Percentiles rank a stretch among this genome's conserved stretches.
Evolutionary conservation across 2,113 vertebrate species (phyloP).

Genomic region (Macaca nemestrina): DNA sequence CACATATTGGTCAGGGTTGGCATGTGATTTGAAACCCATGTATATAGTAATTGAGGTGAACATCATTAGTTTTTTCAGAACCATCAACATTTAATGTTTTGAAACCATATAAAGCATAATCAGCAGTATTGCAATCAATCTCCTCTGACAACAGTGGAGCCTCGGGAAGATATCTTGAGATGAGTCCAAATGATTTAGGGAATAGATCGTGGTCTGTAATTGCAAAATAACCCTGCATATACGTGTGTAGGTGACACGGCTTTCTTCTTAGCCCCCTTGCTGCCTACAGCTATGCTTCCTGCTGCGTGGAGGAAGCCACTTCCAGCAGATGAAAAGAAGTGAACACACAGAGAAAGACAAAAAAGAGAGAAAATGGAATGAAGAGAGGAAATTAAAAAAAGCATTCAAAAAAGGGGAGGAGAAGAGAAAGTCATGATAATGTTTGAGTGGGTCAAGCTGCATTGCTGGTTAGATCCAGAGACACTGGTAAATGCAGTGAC

Average conservation of each 20-base stretch:
- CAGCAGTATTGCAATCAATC: not conserved
- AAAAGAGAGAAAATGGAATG: not conserved
- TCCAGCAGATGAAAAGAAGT: not conserved
- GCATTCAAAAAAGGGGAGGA: not conserved
- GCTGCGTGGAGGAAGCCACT: not conserved
- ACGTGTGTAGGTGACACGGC: too few species aligned
- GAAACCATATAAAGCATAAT: not conserved
- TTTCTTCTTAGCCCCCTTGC: not conserved
- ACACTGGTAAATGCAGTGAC: too few species aligned
- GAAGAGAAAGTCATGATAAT: not conserved
- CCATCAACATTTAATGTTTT: not conserved
- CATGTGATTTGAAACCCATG: not conserved
- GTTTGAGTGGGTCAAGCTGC: not conserved
- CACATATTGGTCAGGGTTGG: not conserved
- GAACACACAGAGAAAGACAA: not conserved
- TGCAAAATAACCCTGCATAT: not conserved
- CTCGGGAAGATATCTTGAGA: not conserved
- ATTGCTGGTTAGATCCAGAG: not conserved
- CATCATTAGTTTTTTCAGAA: not conserved
- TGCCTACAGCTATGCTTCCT: not conserved
- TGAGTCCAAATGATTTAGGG: not conserved
- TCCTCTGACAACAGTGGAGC: too few species aligned
- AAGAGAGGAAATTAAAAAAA: not conserved
- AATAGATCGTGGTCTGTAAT: not conserved
- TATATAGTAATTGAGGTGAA: not conserved